Conservation (phyloP, 2,113 vertebrate genomes). For the Spea bombifrons region DNA sequence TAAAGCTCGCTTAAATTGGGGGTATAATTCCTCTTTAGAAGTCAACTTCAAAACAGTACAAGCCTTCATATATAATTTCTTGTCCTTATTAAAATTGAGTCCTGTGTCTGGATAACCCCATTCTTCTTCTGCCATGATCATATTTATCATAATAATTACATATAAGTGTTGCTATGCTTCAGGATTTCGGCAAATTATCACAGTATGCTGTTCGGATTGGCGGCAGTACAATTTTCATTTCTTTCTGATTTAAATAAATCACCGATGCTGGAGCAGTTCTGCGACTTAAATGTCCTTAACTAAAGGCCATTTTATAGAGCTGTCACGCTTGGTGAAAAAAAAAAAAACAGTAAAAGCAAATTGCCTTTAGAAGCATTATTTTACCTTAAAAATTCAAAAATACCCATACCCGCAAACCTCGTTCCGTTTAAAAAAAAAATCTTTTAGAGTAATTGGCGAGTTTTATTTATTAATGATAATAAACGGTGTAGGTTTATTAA, state of each 20-base stretch:
- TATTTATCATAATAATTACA: constrained; percentile 49
- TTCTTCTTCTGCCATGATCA: constrained; percentile 38
- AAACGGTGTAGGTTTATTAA: no score
- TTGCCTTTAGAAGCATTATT: neutral
- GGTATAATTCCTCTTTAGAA: neutral
- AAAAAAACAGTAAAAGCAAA: neutral
- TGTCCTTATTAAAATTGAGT: constrained; percentile 37
- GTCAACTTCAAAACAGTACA: neutral
- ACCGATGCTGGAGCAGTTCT: constrained; percentile 18
- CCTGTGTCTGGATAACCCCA: constrained; percentile 24
- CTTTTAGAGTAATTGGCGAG: no score
- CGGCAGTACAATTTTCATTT: constrained; percentile 37
- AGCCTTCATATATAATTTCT: constrained; percentile 29
- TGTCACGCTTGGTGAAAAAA: constrained; percentile 1
- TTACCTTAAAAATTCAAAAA: neutral
- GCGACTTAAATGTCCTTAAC: constrained; percentile 14
- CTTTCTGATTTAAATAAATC: constrained; percentile 43
- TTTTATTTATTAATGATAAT: no score
- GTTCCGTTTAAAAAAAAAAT: no score
- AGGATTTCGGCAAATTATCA: constrained; percentile 45
- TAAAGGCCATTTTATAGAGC: constrained; percentile 14
- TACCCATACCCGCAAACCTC: no score
- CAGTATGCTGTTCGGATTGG: constrained; percentile 43
- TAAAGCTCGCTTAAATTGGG: neutral
- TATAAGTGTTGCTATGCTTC: constrained; percentile 45